Evolutionary conservation across 2,113 vertebrate species (phyloP).

Genomic region (Corythaeola cristata): DNA sequence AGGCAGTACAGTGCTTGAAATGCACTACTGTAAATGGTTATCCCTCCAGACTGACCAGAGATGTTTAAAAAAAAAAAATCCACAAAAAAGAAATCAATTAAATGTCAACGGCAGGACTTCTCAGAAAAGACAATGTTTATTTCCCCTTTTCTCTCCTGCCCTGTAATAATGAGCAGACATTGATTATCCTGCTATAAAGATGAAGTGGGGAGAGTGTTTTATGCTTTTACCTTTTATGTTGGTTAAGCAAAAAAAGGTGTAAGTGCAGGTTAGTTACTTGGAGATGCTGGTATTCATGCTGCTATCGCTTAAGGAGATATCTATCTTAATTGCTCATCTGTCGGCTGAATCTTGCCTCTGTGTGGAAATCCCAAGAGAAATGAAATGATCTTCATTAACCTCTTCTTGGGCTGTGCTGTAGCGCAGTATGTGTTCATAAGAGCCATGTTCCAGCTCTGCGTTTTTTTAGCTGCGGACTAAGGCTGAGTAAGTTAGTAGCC

Average conservation of each 20-base stretch:
- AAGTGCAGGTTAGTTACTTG: background rate
- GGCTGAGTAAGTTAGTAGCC: background rate
- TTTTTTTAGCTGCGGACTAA: background rate
- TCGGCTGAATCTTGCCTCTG: background rate
- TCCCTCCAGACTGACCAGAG: background rate
- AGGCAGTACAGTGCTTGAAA: background rate
- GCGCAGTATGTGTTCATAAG: fast-evolving
- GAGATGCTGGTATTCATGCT: background rate
- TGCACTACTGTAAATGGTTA: background rate
- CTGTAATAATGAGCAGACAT: background rate
- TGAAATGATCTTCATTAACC: background rate
- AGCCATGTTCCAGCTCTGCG: background rate
- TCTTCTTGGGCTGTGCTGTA: background rate
- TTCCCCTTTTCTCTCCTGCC: background rate
- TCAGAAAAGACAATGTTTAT: background rate
- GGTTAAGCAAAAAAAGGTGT: background rate
- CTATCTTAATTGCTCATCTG: background rate
- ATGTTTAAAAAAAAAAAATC: no score
- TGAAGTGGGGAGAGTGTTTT: background rate
- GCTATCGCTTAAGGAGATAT: background rate
- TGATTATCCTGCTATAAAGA: background rate
- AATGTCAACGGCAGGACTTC: background rate
- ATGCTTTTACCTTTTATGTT: background rate
- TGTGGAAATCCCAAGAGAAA: background rate
- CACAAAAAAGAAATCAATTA: background rate